These are phyloP conservation scores for Idaea biselata DNA, from an alignment of 2,888 invertebrate species.

Conservation along the genomic window DNA sequence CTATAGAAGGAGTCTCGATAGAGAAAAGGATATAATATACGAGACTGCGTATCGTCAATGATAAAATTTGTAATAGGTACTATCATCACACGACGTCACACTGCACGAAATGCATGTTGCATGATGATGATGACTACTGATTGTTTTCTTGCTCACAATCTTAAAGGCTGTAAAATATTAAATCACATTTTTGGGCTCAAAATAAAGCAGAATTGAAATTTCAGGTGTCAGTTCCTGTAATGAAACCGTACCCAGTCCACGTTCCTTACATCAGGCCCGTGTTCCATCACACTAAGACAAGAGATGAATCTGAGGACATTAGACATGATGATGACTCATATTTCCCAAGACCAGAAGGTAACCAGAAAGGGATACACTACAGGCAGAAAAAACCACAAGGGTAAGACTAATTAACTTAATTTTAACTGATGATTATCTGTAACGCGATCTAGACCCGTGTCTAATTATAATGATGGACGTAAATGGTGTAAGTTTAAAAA, in stretches of 20 bases:
- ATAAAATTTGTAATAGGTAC: not conserved
- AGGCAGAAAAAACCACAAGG: conserved; percentile 54
- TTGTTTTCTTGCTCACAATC: not conserved
- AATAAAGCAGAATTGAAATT: conserved; percentile 2
- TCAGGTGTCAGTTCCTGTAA: conserved; percentile 85
- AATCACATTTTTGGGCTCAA: not conserved
- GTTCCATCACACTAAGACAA: conserved; percentile 64
- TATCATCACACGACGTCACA: conserved; percentile 9
- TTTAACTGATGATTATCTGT: not conserved
- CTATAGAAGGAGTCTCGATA: conserved; percentile 7
- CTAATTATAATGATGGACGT: too few species aligned
- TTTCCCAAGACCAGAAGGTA: conserved; percentile 51
- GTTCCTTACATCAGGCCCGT: conserved; percentile 83
- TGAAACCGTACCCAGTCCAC: conserved; percentile 87
- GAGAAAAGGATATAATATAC: not conserved
- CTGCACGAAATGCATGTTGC: conserved; percentile 27
- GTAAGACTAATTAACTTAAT: conserved; percentile 35
- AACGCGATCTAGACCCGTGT: too few species aligned
- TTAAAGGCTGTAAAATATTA: not conserved
- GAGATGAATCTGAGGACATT: conserved; percentile 53
- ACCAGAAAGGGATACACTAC: conserved; percentile 48
- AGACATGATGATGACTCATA: conserved; percentile 59
- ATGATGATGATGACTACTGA: conserved; percentile 11
- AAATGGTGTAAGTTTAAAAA: too few species aligned
- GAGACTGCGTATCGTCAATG: not conserved